Conservation (phyloP, 2,888 invertebrate species). For the Teleiodes luculella region DNA sequence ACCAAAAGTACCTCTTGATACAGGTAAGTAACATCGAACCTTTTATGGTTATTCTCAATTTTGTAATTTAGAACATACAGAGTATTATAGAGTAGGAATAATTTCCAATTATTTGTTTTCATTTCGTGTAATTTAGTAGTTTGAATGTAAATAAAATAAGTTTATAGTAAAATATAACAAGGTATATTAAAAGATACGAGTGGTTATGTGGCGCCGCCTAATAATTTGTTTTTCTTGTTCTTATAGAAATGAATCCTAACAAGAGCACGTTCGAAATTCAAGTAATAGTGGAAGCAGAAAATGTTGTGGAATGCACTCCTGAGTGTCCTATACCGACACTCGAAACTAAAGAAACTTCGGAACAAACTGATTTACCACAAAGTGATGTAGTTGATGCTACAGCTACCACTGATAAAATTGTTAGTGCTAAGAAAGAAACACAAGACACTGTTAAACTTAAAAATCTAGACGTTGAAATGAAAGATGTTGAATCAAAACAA, state of each 20-base stretch:
- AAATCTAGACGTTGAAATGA: neutral
- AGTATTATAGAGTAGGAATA: no score
- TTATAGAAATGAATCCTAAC: neutral
- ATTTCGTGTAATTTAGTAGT: no score
- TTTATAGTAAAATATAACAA: no score
- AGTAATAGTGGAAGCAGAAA: slow-evolving; percentile 12
- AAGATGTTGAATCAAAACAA: neutral
- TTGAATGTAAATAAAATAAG: no score
- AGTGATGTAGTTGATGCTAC: slow-evolving; percentile 16
- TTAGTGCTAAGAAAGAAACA: slow-evolving; percentile 1
- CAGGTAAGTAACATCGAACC: neutral
- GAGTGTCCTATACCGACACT: neutral
- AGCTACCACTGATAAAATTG: neutral
- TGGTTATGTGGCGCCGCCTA: no score
- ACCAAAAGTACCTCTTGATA: neutral
- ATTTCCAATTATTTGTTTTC: no score
- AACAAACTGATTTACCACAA: slow-evolving; percentile 12
- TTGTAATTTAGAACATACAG: neutral
- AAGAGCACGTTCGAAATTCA: slow-evolving; percentile 12
- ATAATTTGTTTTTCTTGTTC: neutral
- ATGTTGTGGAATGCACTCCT: slow-evolving; percentile 13
- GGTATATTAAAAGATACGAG: no score
- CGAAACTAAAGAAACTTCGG: slow-evolving; percentile 4
- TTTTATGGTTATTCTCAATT: neutral
- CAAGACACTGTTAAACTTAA: neutral